These are phyloP conservation scores for Cryptoblepharus egeriae DNA, from an alignment of 2,797 vertebrate species.

Conservation along the genomic window DNA sequence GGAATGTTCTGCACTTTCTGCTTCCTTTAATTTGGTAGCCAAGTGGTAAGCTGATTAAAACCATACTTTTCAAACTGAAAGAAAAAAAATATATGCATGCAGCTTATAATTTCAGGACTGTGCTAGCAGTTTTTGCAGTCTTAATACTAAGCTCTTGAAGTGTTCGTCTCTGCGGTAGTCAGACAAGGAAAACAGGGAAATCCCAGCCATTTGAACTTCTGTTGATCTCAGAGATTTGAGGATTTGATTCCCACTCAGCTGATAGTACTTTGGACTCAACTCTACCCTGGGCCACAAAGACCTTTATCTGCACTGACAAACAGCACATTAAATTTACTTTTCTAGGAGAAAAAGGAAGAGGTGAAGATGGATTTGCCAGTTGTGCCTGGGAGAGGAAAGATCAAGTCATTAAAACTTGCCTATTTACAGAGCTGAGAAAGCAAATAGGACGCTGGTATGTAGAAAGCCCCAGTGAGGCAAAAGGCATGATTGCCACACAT, in stretches of 20 bases:
- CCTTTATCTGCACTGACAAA: not conserved
- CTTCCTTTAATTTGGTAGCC: not conserved
- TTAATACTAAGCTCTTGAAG: not conserved
- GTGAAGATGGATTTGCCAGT: not conserved
- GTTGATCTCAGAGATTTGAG: slow-evolving; percentile 19
- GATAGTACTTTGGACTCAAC: slow-evolving; percentile 8
- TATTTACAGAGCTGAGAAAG: not conserved
- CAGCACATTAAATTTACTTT: not conserved
- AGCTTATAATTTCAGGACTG: slow-evolving; percentile 5
- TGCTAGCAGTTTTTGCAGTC: slow-evolving; percentile 1
- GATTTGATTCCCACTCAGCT: slow-evolving; percentile 8
- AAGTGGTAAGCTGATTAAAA: slow-evolving; percentile 13
- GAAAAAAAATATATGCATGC: not conserved
- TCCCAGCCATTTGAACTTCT: slow-evolving; percentile 19
- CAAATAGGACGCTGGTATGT: slow-evolving; percentile 3
- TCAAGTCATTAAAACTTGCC: not conserved
- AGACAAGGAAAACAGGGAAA: not conserved
- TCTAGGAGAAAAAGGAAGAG: not conserved
- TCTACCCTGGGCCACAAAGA: not conserved
- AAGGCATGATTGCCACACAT: not conserved
- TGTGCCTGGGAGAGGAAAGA: not conserved
- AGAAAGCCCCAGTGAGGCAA: not conserved
- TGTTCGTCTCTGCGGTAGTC: not conserved
- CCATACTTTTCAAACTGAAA: not conserved
- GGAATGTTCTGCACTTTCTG: not conserved